phyloP scores from a whole-genome alignment of 2,797 vertebrate genomes.

The Lerista edwardsae region DNA sequence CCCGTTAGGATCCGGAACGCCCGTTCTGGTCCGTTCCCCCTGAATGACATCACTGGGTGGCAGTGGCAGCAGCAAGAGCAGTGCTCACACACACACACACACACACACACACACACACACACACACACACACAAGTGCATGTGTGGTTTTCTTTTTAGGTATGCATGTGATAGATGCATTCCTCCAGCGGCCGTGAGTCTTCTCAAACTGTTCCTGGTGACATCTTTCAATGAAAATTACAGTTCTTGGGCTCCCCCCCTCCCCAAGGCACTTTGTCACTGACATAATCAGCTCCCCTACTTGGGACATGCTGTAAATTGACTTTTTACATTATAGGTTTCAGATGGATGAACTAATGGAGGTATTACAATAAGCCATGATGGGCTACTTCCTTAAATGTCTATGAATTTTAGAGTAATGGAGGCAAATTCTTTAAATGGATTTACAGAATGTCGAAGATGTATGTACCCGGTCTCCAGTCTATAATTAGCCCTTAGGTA shows the following conservation, averaged over 20 bases:
- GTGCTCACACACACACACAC: too few relatives aligned
- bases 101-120: too few relatives aligned
- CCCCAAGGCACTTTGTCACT: neutral
- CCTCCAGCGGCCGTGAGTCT: too few relatives aligned
- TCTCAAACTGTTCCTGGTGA: neutral
- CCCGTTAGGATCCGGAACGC: too few relatives aligned
- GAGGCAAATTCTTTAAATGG: constrained; percentile 23
- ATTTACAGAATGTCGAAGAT: constrained; percentile 15
- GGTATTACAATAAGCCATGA: neutral
- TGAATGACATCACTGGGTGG: too few relatives aligned
- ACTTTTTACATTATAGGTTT: constrained; percentile 5
- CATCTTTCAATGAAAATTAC: neutral
- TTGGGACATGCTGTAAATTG: neutral
- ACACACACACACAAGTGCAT: too few relatives aligned
- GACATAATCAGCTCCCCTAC: neutral
- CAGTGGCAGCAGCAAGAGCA: too few relatives aligned
- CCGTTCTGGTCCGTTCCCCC: too few relatives aligned
- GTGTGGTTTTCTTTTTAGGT: too few relatives aligned
- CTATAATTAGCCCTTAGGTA: constrained; percentile 23
- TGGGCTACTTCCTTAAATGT: neutral
- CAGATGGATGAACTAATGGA: constrained; percentile 1
- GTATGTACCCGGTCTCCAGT: neutral
- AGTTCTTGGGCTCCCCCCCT: neutral
- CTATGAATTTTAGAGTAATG: neutral
- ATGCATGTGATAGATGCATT: too few relatives aligned